Percentiles rank a stretch among this genome's conserved stretches.
Evolutionary conservation across 1,140 invertebrate species (phyloP).

Genomic region (Drosophila setifemur): DNA sequence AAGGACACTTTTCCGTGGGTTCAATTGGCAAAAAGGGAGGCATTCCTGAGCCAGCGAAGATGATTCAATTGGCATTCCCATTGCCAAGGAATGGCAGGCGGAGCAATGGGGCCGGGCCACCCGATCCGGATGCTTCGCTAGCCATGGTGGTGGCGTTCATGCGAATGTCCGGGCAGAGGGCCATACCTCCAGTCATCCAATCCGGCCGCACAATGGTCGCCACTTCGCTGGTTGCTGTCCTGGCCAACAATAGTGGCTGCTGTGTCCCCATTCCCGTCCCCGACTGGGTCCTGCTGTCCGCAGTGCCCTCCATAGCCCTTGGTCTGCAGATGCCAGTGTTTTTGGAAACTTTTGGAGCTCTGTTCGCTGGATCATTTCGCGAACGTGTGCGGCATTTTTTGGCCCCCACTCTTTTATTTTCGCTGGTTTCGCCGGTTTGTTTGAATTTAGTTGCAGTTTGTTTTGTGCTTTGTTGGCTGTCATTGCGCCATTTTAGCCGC

Average conservation of each 20-base stretch:
- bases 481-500: conserved; percentile 47
- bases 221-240: conserved; percentile 65
- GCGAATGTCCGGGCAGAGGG: conserved; percentile 42
- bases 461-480: conserved; percentile 51
- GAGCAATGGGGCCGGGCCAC: conserved; percentile 23
- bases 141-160: conserved; percentile 31
- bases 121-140: conserved; percentile 21
- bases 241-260: conserved; percentile 35
- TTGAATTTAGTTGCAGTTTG: conserved; percentile 49
- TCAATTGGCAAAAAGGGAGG: conserved; percentile 51
- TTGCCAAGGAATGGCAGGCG: conserved; percentile 11
- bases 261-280: neutral
- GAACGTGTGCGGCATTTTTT: conserved; percentile 27
- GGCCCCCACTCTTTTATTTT: conserved; percentile 21
- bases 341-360: conserved; percentile 49
- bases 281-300: neutral
- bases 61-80: conserved; percentile 72
- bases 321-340: neutral
- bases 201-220: conserved; percentile 60
- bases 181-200: conserved; percentile 31
- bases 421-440: conserved; percentile 18
- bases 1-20: conserved; percentile 43
- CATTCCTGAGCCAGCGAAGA: conserved; percentile 38
- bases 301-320: neutral
- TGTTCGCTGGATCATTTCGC: conserved; percentile 36